Evolutionary conservation across 2,888 invertebrate species (phyloP).

Genomic region (Orthosia incerta): DNA sequence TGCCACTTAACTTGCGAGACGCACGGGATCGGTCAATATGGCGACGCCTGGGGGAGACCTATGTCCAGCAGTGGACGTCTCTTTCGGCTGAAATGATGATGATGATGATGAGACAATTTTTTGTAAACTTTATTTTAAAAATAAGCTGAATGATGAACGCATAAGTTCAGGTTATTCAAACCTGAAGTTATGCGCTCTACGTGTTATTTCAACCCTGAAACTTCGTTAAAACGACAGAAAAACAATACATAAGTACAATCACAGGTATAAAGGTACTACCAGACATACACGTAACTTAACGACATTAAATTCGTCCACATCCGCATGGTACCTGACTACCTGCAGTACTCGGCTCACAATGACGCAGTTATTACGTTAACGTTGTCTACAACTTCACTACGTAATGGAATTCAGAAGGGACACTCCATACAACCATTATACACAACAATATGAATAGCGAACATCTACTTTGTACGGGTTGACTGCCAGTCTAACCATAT

Average conservation of each 20-base stretch:
- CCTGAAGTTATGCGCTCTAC: not conserved
- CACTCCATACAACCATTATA: not conserved
- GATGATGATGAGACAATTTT: too few species aligned
- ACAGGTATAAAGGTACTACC: not conserved
- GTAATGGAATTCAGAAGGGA: constrained; percentile 23
- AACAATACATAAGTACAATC: not conserved
- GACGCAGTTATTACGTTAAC: constrained; percentile 58
- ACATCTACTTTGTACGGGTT: too few species aligned
- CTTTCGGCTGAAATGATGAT: too few species aligned
- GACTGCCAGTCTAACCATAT: too few species aligned
- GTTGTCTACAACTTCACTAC: constrained; percentile 32
- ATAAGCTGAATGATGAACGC: too few species aligned
- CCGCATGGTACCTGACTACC: constrained; percentile 7
- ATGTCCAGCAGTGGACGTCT: too few species aligned
- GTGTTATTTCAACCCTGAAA: not conserved
- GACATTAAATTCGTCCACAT: constrained; percentile 19
- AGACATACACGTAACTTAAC: constrained; percentile 3
- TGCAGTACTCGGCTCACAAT: constrained; percentile 40
- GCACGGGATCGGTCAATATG: too few species aligned
- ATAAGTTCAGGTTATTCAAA: too few species aligned
- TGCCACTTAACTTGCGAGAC: too few species aligned
- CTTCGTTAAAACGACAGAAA: not conserved
- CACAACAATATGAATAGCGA: too few species aligned
- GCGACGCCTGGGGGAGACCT: too few species aligned
- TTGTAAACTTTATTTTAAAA: too few species aligned